phyloP scores from a whole-genome alignment of 2,888 invertebrate species.

The Willowsia nigromaculata region DNA sequence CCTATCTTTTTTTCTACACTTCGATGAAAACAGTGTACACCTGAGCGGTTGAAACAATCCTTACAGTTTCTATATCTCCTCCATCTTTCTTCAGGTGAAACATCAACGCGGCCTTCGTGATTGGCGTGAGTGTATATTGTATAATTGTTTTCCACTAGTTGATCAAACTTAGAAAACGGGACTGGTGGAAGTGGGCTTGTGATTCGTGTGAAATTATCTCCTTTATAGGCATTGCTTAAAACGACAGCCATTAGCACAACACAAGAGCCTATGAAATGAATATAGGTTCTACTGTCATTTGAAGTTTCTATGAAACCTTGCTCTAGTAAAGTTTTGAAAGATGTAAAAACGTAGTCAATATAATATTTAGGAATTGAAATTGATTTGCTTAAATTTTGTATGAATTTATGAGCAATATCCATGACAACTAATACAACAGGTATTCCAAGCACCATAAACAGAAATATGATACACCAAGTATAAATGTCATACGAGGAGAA shows the following conservation, averaged over 20 bases:
- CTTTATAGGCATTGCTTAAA: slow-evolving; percentile 8
- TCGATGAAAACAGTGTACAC: too few relatives aligned
- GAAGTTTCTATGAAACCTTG: not conserved
- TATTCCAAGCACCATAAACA: not conserved
- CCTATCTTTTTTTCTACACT: too few relatives aligned
- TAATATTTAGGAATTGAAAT: too few relatives aligned
- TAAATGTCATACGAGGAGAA: not conserved
- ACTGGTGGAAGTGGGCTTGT: not conserved
- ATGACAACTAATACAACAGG: not conserved
- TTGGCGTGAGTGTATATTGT: not conserved
- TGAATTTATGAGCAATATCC: not conserved
- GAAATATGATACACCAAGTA: not conserved
- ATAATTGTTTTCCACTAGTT: not conserved
- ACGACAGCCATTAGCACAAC: not conserved
- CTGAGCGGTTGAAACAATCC: too few relatives aligned
- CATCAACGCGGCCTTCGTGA: not conserved
- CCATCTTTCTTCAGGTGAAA: not conserved
- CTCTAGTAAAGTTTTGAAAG: not conserved
- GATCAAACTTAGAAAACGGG: not conserved
- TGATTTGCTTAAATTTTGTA: too few relatives aligned
- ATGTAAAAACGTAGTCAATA: not conserved
- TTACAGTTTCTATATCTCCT: not conserved
- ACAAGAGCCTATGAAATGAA: not conserved
- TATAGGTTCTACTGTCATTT: too few relatives aligned
- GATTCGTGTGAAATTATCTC: not conserved